Evolutionary conservation across 2,113 vertebrate species (phyloP).

Genomic region (Fregata magnificens): DNA sequence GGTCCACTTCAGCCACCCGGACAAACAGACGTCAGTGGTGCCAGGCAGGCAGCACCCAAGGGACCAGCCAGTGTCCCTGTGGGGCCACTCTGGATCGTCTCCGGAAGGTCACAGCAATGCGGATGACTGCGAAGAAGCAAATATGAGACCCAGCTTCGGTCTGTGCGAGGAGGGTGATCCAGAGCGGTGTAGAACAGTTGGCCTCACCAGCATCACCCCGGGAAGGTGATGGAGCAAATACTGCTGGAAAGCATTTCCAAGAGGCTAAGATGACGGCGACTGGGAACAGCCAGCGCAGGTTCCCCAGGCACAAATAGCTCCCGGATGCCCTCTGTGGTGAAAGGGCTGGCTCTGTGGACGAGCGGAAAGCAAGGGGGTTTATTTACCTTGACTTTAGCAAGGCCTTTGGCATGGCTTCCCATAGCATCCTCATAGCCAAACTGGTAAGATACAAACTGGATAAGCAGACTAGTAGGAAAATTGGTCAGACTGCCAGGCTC

Average conservation of each 20-base stretch:
- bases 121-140: neutral
- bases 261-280: fast-evolving
- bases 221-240: neutral
- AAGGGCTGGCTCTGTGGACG: neutral
- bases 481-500: neutral
- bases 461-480: fast-evolving
- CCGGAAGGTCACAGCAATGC: fast-evolving
- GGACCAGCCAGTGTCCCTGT: neutral
- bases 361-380: neutral
- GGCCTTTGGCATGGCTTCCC: neutral
- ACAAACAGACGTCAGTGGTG: fast-evolving
- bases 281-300: neutral
- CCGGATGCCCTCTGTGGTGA: neutral
- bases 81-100: too few species aligned
- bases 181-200: fast-evolving
- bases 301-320: neutral
- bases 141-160: fast-evolving
- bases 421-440: fast-evolving
- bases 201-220: neutral
- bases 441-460: fast-evolving
- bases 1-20: neutral
- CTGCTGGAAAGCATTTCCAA: neutral
- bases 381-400: neutral
- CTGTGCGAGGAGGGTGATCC: neutral
- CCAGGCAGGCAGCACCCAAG: neutral